phyloP scores from a whole-genome alignment of 2,888 invertebrate genomes.

The Leucoma salicis region DNA sequence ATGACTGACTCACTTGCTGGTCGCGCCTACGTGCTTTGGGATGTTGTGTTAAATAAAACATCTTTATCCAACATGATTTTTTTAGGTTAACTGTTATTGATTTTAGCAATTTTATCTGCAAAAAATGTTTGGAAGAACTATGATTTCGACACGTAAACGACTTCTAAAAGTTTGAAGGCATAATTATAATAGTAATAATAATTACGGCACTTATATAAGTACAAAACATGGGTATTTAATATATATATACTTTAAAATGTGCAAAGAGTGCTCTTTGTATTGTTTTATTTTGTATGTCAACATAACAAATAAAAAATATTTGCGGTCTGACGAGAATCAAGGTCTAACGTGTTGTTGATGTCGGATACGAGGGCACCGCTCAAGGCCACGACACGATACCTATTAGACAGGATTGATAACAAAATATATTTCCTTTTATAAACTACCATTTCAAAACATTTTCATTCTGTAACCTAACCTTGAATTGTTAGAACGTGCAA shows the following conservation, averaged over 20 bases:
- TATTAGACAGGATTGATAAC: slow-evolving; percentile 44
- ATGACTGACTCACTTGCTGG: slow-evolving; percentile 64
- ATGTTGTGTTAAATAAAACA: slow-evolving; percentile 38
- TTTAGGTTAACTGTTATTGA: not conserved
- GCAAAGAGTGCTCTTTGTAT: slow-evolving; percentile 4
- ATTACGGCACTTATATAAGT: not conserved
- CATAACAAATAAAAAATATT: slow-evolving; percentile 15
- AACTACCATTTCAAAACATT: not conserved
- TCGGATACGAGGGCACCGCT: slow-evolving; percentile 46
- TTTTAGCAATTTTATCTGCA: slow-evolving; percentile 7
- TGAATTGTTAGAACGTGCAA: not conserved
- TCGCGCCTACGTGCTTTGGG: slow-evolving; percentile 54
- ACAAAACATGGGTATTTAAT: not conserved
- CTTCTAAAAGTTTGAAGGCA: not conserved
- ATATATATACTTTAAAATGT: not conserved
- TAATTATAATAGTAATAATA: too few species aligned
- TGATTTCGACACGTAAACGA: not conserved
- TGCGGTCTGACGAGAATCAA: slow-evolving; percentile 11
- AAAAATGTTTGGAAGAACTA: not conserved
- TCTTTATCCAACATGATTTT: slow-evolving; percentile 3
- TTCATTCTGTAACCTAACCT: not conserved
- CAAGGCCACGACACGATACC: slow-evolving; percentile 62
- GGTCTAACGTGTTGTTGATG: slow-evolving; percentile 25
- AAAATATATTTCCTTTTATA: not conserved
- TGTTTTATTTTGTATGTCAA: slow-evolving; percentile 1